Base-by-base conservation (phyloP, 2,888 invertebrate species). In the Papilio demoleus region DNA sequence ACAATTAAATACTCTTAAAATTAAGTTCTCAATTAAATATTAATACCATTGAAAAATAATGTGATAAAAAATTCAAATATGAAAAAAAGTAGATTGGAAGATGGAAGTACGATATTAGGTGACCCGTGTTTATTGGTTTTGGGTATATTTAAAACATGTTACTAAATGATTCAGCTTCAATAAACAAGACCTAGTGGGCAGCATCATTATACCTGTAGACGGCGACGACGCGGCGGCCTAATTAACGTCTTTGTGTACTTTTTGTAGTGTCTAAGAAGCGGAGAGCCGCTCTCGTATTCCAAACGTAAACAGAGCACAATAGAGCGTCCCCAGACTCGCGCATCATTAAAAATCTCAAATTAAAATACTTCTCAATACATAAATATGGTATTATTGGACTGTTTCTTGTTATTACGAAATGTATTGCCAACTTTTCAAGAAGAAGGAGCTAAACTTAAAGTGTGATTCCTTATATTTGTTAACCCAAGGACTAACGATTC, bases 261-360 rank as follows among this genome's bases (percentile, higher is more conserved):
- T 59, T 60, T 47, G 45, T 42, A 56, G 19, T 27, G 38, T 60
- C 19, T 66, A 50, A 66, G 66, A 66, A 60, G 45, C n/a, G n/a
- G 36, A 42, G 22, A 42, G 22, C 47, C 59, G 36, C 19, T 36
- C 31, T 38, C 59, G 19, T 60, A 36, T 31, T 59, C 36, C 24
- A 50, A 36, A 27, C 17, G 12, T 27, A 38, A 27, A 60, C 50
- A 50, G 50, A 60, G 60, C 19, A 66, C 59, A 65, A 65, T 45
- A 31, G 27, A 34, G 36, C 5, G 34, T 45, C 34, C 34, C 34
- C 42, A 8, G 34, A 59, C 36, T 60, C 5, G 47, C 50, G 47
- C 66, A 38, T 66, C 66, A 66, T 60, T 66, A 58, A 66, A 66
- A 66, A n/a, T 34, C 36, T 66, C 27, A 47, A 60, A 66, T 47